Evolutionary conservation across 23 tunicate genomes (phyloP), one percentile per base, ranked within the genome.

Genomic region (Ciona savignyi): DNA sequence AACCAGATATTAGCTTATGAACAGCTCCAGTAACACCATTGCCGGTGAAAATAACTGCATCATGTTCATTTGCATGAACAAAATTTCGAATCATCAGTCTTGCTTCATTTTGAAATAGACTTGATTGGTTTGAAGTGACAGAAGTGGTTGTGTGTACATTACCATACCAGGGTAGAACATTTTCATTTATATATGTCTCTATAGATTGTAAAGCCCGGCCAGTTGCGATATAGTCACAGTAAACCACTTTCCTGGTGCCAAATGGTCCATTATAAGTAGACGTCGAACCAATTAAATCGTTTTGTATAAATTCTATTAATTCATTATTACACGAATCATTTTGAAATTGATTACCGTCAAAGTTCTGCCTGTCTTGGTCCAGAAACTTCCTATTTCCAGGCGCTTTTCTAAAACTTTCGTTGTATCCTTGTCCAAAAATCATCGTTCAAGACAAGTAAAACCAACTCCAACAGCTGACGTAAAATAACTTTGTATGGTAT

Each of bases 31-130:
- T 95, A 11, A 85, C 90, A 32, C 99, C 99, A 77, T 67, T 81
- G n/a, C 96, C 99, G 30, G 85, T 64, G 75, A 95, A 95, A 30
- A 95, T 88, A 34, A 95, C 99, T 23, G 99, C 99, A 72, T 95
- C 99, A 81, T 95, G 90, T 77, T 95, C 99, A 75, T 75, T 80
- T 25, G 99, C 99, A 30, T 82, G 73, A 2, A 88, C 76, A 61
- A 87, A 83, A 83, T 89, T 89, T 60, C 96, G 84, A 30, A 89
- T 29, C 35, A 82, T 82, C 25, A 72, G 66, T 66, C 86, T 67
- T 32, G 99, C 92, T 68, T 95, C 99, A 35, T 95, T 90, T 24
- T 76, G 87, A 76, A 79, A 95, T 70, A 87, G 35, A 25, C 96
- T 68, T 1, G 91, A 86, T 66, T 95, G 99, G 32, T 87, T 74